These are phyloP conservation scores for Catharus fuscescens DNA, from an alignment of 2,113 vertebrate species.

Conservation along the genomic window DNA sequence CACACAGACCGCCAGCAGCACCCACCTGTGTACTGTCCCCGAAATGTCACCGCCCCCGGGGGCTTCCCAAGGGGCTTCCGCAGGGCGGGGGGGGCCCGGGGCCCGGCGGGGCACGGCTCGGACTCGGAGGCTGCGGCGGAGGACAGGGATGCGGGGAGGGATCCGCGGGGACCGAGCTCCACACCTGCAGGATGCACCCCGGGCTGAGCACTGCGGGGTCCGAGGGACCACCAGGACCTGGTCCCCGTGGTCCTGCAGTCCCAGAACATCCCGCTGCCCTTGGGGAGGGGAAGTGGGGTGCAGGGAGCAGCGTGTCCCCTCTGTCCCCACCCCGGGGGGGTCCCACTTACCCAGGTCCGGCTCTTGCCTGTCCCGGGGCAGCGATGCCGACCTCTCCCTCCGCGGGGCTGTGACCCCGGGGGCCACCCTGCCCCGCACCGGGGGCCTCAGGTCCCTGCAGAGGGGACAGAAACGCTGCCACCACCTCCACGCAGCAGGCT, in stretches of 20 bases:
- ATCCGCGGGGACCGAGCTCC: fast-evolving
- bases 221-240: background rate
- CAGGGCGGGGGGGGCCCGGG: background rate
- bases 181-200: background rate
- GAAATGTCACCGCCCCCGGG: background rate
- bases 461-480: background rate
- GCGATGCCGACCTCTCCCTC: slow-evolving; percentile 52
- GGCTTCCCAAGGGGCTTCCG: background rate
- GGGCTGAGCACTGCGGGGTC: background rate
- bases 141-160: background rate
- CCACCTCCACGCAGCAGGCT: background rate
- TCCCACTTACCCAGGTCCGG: slow-evolving; percentile 69
- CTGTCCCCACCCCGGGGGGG: fast-evolving
- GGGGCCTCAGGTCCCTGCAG: background rate
- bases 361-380: slow-evolving; percentile 36
- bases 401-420: background rate
- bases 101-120: background rate
- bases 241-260: background rate
- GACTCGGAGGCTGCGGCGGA: background rate
- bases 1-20: fast-evolving
- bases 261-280: fast-evolving
- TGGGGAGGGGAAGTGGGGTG: background rate
- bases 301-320: background rate
- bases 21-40: slow-evolving; percentile 75
- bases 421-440: background rate